Conservation (phyloP, 2,888 invertebrate genomes). For the Arctia plantaginis region DNA sequence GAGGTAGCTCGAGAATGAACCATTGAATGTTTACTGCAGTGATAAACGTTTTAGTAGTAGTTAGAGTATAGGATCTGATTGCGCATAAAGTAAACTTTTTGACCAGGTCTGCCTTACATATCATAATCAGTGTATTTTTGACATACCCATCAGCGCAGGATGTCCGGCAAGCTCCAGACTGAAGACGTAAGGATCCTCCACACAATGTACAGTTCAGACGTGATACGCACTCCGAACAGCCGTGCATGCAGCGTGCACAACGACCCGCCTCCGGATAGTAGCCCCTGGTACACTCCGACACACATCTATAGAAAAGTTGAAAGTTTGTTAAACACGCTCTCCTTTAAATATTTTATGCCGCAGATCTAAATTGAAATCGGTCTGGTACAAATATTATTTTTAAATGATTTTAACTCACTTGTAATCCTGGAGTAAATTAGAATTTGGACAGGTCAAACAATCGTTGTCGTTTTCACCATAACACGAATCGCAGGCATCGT, state of each 20-base stretch:
- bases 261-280: constrained; percentile 90
- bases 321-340: neutral
- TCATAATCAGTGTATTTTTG: neutral
- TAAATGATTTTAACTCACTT: constrained; percentile 58
- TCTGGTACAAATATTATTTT: neutral
- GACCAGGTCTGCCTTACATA: neutral
- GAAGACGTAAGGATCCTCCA: constrained; percentile 90
- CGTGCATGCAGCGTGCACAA: constrained; percentile 93
- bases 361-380: neutral
- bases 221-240: constrained; percentile 92
- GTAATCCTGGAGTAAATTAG: constrained; percentile 89
- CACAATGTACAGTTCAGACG: constrained; percentile 93
- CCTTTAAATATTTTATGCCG: neutral
- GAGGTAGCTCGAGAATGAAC: no score
- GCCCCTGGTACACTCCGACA: constrained; percentile 91
- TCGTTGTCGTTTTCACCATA: constrained; percentile 90
- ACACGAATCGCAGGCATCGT: constrained; percentile 93
- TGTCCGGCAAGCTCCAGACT: constrained; percentile 93
- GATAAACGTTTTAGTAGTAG: no score
- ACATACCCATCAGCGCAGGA: constrained; percentile 89
- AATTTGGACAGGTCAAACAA: constrained; percentile 91
- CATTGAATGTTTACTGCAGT: no score
- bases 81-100: no score
- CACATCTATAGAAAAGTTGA: constrained; percentile 84
- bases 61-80: neutral